Percentiles rank a stretch among this genome's conserved stretches.
Evolutionary conservation across 2,888 invertebrate species (phyloP).

Genomic region (Platycheirus rosarum): DNA sequence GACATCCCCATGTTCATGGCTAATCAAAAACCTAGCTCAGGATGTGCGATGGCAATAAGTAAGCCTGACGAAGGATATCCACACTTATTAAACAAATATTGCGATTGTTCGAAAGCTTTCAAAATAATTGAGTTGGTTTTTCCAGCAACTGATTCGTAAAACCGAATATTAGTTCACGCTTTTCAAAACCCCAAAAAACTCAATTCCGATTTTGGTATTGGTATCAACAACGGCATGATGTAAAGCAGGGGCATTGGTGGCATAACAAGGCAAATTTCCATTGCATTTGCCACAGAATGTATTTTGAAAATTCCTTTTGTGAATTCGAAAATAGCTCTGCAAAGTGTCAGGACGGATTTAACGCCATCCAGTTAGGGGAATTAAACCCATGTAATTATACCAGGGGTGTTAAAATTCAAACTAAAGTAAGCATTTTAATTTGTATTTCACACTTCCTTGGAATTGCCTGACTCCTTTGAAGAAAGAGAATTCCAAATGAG

Average conservation of each 20-base stretch:
- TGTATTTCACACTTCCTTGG: slow-evolving; percentile 15
- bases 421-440: slow-evolving; percentile 39
- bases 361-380: slow-evolving; percentile 17
- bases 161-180: slow-evolving; percentile 8
- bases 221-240: background rate
- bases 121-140: slow-evolving; percentile 59
- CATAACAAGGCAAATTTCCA: background rate
- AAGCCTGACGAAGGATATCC: background rate
- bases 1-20: slow-evolving; percentile 62
- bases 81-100: background rate
- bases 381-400: slow-evolving; percentile 37
- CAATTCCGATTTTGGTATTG: slow-evolving; percentile 1
- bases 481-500: slow-evolving; percentile 61
- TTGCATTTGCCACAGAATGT: slow-evolving; percentile 8
- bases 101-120: slow-evolving; percentile 42
- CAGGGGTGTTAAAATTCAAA: slow-evolving; percentile 56
- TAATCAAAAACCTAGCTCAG: slow-evolving; percentile 44
- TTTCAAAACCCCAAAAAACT: slow-evolving; percentile 44
- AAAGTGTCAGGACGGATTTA: slow-evolving; percentile 1
- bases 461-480: background rate
- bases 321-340: slow-evolving; percentile 31
- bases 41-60: background rate
- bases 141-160: slow-evolving; percentile 6
- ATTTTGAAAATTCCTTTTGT: slow-evolving; percentile 44
- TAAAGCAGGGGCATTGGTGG: background rate